Evolutionary conservation across 2,113 vertebrate genomes (phyloP).

Genomic region (Notothenia rossii): DNA sequence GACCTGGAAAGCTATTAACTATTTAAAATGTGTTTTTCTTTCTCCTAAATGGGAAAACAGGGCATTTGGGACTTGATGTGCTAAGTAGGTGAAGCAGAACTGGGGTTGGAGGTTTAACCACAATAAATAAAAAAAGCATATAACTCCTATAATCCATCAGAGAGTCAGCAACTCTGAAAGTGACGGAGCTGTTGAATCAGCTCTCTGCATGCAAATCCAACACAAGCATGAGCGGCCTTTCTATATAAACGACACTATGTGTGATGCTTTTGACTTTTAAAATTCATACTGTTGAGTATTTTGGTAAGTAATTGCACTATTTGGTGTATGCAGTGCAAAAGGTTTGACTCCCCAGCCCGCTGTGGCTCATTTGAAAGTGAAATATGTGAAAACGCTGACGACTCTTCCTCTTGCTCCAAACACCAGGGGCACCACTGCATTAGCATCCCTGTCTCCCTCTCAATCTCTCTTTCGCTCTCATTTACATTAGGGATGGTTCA

Average conservation of each 20-base stretch:
- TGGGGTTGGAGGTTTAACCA: slow-evolving; percentile 41
- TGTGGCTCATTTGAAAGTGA: slow-evolving; percentile 75
- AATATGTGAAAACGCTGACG: slow-evolving; percentile 77
- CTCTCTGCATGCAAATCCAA: slow-evolving; percentile 29
- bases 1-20: slow-evolving; percentile 57
- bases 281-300: slow-evolving; percentile 47
- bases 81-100: slow-evolving; percentile 41
- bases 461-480: slow-evolving; percentile 72
- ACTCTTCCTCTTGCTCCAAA: slow-evolving; percentile 64
- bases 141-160: slow-evolving; percentile 29
- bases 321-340: slow-evolving; percentile 32
- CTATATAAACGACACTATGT: slow-evolving; percentile 28
- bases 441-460: slow-evolving; percentile 68
- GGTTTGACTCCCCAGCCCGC: slow-evolving; percentile 56
- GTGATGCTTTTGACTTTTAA: slow-evolving; percentile 29
- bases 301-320: slow-evolving; percentile 58
- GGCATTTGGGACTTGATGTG: slow-evolving; percentile 52
- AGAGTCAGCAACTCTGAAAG: slow-evolving; percentile 54
- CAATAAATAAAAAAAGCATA: slow-evolving; percentile 44
- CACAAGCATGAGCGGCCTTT: slow-evolving; percentile 21
- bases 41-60: slow-evolving; percentile 62
- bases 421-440: slow-evolving; percentile 68
- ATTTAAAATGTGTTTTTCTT: slow-evolving; percentile 54
- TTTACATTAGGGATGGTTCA: slow-evolving; percentile 84
- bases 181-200: slow-evolving; percentile 35